Evolutionary conservation across 1,140 invertebrate species (phyloP).

Genomic region (Drosophila kanapiae): DNA sequence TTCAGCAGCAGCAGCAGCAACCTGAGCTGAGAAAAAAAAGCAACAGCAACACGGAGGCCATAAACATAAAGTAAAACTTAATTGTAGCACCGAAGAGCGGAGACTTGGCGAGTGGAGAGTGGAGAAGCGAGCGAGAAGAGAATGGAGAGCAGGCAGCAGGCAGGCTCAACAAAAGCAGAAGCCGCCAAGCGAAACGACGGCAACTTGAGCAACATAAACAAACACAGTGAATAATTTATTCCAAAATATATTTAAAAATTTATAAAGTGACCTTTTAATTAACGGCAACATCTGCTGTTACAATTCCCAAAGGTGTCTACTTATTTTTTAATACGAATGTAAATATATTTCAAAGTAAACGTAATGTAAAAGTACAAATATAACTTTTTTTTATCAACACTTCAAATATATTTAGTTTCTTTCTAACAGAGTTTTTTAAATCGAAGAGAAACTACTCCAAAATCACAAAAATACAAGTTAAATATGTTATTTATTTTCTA

Average conservation of each 20-base stretch:
- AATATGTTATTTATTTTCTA: not conserved
- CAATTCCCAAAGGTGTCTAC: not conserved
- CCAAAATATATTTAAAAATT: not conserved
- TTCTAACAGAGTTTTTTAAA: no score
- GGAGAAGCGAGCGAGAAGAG: slow-evolving; percentile 39
- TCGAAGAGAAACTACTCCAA: no score
- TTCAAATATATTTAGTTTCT: no score
- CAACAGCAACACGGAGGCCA: slow-evolving; percentile 65
- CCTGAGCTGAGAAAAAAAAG: slow-evolving; percentile 67
- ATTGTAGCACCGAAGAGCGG: slow-evolving; percentile 68
- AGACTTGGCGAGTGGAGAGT: slow-evolving; percentile 51
- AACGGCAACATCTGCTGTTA: not conserved
- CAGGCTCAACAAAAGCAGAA: slow-evolving; percentile 63
- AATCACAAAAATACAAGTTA: no score
- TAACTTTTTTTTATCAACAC: no score
- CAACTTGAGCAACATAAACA: slow-evolving; percentile 64
- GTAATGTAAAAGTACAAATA: no score
- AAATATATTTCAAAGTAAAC: no score
- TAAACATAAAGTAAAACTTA: slow-evolving; percentile 84
- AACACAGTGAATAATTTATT: slow-evolving; percentile 20
- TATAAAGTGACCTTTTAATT: not conserved
- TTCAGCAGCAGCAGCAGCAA: slow-evolving; percentile 52
- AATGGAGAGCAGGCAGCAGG: slow-evolving; percentile 29
- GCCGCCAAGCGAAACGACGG: slow-evolving; percentile 73
- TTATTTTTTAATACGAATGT: no score